Base-by-base conservation (phyloP, 2,797 vertebrate species). In the Heterohyrax brucei region DNA sequence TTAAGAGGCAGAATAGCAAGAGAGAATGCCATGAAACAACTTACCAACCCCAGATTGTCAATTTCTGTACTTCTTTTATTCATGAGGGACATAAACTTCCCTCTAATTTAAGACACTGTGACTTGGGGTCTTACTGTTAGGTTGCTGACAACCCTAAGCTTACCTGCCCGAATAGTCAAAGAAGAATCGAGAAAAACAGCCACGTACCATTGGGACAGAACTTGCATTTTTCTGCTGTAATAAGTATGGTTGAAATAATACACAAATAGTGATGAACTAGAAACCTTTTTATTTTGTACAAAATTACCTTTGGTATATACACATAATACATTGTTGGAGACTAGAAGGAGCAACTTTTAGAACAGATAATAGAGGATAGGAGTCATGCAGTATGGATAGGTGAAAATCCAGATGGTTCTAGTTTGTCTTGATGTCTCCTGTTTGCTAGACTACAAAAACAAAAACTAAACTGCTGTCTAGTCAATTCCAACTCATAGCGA, bases 331-430 rank as follows among this genome's bases (percentile, higher is more conserved):
- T 13, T 83, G 44, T 75, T 88, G 10, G 91, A 75, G 62, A 68
- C 18, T 76, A 28, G 48, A 91, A 83, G 61, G 75, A 93, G 88
- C 10, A 82, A 56, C 3, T 48, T 87, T 81, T 93, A 85, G 48
- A 73, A 72, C 18, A 89, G 12, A 83, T 39, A 26, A 73, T 79
- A 26, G 1, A 64, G n/a, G 48, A 64, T 5, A 78, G 77, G 26
- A 93, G 13, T 62, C 78, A 85, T 94, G 4, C 81, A 82, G 66
- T 78, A 26, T 1, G 92, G 48, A 48, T 18, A 95, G 26, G 59
- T 77, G 46, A 83, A 95, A 91, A 39, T n/a, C 79, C 3, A 86
- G 48, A 72, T 78, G 6, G 76, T 89, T 90, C 59, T 78, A 95
- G 48, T 7, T 44, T 53, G 12, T 87, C 80, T 81, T 87, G 26